Evolutionary conservation across 1,140 invertebrate genomes (phyloP), one percentile per base, ranked within the genome.

Genomic region (Apocrypta bakeri): DNA sequence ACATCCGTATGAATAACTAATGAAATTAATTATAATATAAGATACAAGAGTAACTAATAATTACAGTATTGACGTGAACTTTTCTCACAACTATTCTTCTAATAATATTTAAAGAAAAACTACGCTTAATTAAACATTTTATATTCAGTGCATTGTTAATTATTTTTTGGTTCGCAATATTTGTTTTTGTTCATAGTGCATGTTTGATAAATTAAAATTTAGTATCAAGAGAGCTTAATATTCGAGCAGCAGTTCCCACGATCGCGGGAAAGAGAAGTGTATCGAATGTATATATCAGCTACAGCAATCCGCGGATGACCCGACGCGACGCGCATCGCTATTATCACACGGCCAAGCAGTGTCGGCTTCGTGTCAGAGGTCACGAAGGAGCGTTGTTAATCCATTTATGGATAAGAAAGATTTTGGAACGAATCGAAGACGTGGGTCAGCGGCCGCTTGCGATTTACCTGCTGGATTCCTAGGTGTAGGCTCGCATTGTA

Each of bases 221-320:
- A n/a, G n/a, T n/a, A n/a, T n/a, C n/a, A n/a, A n/a, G n/a, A n/a
- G n/a, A n/a, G n/a, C n/a, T n/a, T n/a, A n/a, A n/a, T n/a, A n/a
- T n/a, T n/a, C n/a, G n/a, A n/a, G n/a, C n/a, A n/a, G n/a, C n/a
- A 12, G 33, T 87, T 87, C 84, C 82, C 86, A 86, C 83, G 85
- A 82, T 86, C 84, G 24, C 63, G 17, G 48, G 3, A 17, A 56
- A 64, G 80, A 84, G 42, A 11, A 25, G 21, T 24, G 74, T 63
- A 63, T 72, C 21, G 68, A 69, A 82, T 81, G 37, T 56, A 17
- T n/a, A 56, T 56, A 56, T 56, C 48, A 56, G 48, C n/a, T n/a
- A n/a, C n/a, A 2, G 48, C 48, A 6, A 17, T 74, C 29, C n/a
- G n/a, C 17, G 42, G 75, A 79, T 40, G 79, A 40, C 56, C 42